phyloP scores from a whole-genome alignment of 2,797 vertebrate genomes.

The Eospalax fontanierii region DNA sequence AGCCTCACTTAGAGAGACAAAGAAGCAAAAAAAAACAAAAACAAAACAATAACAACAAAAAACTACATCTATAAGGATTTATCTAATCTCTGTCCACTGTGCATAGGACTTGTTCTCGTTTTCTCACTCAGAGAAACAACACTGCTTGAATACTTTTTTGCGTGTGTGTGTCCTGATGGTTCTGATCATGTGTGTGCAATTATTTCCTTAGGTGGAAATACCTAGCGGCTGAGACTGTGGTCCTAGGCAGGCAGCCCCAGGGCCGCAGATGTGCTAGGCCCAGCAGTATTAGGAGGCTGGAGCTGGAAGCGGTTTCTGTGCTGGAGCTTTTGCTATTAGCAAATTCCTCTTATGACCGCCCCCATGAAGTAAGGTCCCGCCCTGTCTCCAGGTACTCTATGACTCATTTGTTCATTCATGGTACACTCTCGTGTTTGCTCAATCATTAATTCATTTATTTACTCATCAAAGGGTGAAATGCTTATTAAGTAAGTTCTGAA shows the following conservation, averaged over 20 bases:
- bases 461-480: not conserved
- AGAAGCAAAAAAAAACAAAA: not conserved
- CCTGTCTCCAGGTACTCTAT: accelerated
- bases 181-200: not conserved
- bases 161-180: not conserved
- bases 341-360: not conserved
- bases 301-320: not conserved
- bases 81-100: accelerated
- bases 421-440: not conserved
- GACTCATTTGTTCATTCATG: not conserved
- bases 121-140: not conserved
- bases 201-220: not conserved
- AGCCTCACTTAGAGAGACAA: not conserved
- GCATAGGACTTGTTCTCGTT: not conserved
- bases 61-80: not conserved
- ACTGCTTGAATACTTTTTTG: not conserved
- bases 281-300: not conserved
- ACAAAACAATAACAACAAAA: too few relatives aligned
- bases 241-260: not conserved
- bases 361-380: too few relatives aligned
- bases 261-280: not conserved
- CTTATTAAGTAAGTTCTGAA: not conserved
- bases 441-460: not conserved
- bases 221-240: not conserved
- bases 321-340: not conserved